Evolutionary conservation across 2,888 invertebrate genomes (phyloP).

Genomic region (Odontocolon sp.): DNA sequence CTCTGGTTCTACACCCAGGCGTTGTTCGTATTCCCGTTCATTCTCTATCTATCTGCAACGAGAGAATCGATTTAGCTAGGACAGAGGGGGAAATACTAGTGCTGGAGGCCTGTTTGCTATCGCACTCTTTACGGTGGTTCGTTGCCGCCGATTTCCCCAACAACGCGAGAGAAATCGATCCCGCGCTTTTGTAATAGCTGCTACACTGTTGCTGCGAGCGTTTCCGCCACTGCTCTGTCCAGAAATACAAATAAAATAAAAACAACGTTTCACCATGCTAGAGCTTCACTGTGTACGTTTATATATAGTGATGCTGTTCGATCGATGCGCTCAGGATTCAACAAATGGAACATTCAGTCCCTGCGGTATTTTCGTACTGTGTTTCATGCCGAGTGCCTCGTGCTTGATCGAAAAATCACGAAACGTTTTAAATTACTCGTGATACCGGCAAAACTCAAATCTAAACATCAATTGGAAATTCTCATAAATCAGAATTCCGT

Average conservation of each 20-base stretch:
- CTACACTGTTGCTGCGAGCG: constrained; percentile 22
- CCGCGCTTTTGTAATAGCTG: constrained; percentile 58
- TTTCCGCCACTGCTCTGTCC: constrained; percentile 29
- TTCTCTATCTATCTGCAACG: constrained; percentile 68
- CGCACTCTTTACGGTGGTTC: constrained; percentile 50
- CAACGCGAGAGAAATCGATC: constrained; percentile 72
- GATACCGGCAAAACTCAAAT: constrained; percentile 24
- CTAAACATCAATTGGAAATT: constrained; percentile 47
- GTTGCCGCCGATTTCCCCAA: constrained; percentile 51
- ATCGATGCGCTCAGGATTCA: constrained; percentile 7
- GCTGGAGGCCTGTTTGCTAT: constrained; percentile 52
- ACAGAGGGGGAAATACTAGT: constrained; percentile 23
- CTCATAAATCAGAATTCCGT: constrained; percentile 48
- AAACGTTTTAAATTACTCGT: constrained; percentile 23
- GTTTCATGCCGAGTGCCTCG: constrained; percentile 32
- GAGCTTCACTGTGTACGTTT: neutral
- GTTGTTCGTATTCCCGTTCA: constrained; percentile 64
- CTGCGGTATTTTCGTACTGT: constrained; percentile 55
- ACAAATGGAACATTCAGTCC: constrained; percentile 53
- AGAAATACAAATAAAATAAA: constrained; percentile 38
- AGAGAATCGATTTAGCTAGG: constrained; percentile 73
- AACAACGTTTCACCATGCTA: constrained; percentile 20
- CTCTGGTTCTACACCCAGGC: constrained; percentile 58
- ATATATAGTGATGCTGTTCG: neutral
- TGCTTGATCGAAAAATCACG: constrained; percentile 11